These are phyloP conservation scores for Drosophila punjabiensis DNA, from an alignment of 1,140 invertebrate genomes.

Conservation along the genomic window DNA sequence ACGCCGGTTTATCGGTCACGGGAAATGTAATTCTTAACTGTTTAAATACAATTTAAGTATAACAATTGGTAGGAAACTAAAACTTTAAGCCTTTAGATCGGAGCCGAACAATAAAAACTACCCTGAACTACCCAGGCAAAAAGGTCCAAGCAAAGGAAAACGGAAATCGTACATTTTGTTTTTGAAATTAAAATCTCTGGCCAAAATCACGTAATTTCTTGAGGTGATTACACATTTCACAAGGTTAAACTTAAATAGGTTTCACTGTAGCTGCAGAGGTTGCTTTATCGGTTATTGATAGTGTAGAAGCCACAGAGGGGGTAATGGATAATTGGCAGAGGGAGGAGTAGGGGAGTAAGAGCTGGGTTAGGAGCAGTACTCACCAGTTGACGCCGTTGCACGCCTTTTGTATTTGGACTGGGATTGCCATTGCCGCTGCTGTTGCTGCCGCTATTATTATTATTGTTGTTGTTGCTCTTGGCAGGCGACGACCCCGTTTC, in stretches of 20 bases:
- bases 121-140: neutral
- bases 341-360: neutral
- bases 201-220: neutral
- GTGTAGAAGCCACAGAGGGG: neutral
- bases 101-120: neutral
- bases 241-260: neutral
- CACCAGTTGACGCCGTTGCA: constrained; percentile 83
- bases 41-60: neutral
- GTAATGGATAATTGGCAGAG: neutral
- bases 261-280: constrained; percentile 19
- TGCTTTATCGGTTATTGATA: constrained; percentile 50
- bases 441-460: constrained; percentile 44
- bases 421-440: constrained; percentile 64
- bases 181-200: neutral
- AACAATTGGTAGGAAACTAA: neutral
- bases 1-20: neutral
- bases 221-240: neutral
- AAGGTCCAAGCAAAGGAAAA: neutral
- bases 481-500: constrained; percentile 85
- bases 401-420: constrained; percentile 79
- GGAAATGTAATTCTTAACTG: neutral
- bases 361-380: constrained; percentile 48
- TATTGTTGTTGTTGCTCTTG: constrained; percentile 75
- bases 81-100: neutral
- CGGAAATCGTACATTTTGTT: neutral